phyloP scores from a whole-genome alignment of 2,797 vertebrate genomes.

The Siniperca scherzeri region DNA sequence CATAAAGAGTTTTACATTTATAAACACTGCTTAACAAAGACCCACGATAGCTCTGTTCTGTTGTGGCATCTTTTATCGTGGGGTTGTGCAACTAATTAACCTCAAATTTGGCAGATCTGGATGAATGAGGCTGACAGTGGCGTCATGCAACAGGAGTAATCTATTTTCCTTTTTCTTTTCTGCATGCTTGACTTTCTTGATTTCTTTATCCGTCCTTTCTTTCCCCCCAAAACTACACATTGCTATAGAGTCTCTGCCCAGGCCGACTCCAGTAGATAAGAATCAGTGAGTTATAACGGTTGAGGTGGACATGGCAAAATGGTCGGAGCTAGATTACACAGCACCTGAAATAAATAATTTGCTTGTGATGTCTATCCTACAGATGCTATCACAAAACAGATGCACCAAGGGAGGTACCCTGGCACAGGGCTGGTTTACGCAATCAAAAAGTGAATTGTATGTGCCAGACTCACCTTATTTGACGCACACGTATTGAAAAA shows the following conservation, averaged over 20 bases:
- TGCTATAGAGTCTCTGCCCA: background rate
- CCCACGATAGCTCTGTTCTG: conserved; percentile 61
- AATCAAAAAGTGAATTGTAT: conserved; percentile 43
- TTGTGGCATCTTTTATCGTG: conserved; percentile 61
- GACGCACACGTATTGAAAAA: conserved; percentile 5
- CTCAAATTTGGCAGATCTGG: conserved; percentile 71
- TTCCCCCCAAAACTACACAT: background rate
- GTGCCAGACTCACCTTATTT: conserved; percentile 51
- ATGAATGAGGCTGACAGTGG: conserved; percentile 59
- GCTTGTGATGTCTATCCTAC: conserved; percentile 55
- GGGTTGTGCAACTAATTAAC: conserved; percentile 74
- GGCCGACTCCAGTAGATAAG: conserved; percentile 39
- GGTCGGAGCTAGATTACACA: conserved; percentile 16
- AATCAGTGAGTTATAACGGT: conserved; percentile 48
- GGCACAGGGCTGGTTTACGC: conserved; percentile 37
- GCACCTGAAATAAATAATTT: conserved; percentile 58
- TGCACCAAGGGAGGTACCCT: conserved; percentile 26
- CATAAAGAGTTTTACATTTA: conserved; percentile 61
- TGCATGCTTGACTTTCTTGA: conserved; percentile 8
- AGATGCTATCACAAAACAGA: conserved; percentile 62
- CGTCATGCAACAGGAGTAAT: conserved; percentile 48
- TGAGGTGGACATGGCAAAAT: conserved; percentile 44
- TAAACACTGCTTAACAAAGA: conserved; percentile 59
- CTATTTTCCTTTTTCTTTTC: conserved; percentile 2
- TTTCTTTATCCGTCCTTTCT: conserved; percentile 22